Conservation (phyloP, 2,797 vertebrate species). For the Lagorchestes hirsutus region DNA sequence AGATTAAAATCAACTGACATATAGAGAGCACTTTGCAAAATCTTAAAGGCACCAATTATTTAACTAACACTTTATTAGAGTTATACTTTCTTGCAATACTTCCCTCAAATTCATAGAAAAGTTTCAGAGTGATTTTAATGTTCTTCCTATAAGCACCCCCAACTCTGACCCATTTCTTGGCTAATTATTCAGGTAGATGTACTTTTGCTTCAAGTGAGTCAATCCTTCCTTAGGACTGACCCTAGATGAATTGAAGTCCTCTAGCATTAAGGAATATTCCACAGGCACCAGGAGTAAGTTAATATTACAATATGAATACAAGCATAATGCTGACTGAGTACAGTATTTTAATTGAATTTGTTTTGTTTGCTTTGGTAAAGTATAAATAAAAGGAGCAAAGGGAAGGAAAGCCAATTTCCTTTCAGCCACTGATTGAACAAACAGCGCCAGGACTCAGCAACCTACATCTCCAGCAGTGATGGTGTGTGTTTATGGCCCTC, state of each 20-base stretch:
- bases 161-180: neutral
- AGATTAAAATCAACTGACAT: neutral
- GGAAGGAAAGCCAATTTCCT: neutral
- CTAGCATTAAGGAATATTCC: neutral
- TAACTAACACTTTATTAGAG: neutral
- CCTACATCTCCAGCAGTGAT: too few relatives aligned
- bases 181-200: neutral
- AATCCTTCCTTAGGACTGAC: rapidly evolving
- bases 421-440: neutral
- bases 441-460: neutral
- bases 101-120: neutral
- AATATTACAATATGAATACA: neutral
- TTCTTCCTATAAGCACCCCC: neutral
- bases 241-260: neutral
- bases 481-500: rapidly evolving
- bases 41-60: neutral
- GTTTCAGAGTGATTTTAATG: neutral
- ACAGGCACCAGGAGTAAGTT: neutral
- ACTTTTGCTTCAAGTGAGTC: neutral
- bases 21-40: neutral
- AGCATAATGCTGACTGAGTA: rapidly evolving
- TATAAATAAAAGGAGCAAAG: neutral
- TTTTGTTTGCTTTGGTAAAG: neutral
- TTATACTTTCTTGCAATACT: neutral
- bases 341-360: neutral